Evolutionary conservation across 2,888 invertebrate genomes (phyloP).

Genomic region (Molanna angustata): DNA sequence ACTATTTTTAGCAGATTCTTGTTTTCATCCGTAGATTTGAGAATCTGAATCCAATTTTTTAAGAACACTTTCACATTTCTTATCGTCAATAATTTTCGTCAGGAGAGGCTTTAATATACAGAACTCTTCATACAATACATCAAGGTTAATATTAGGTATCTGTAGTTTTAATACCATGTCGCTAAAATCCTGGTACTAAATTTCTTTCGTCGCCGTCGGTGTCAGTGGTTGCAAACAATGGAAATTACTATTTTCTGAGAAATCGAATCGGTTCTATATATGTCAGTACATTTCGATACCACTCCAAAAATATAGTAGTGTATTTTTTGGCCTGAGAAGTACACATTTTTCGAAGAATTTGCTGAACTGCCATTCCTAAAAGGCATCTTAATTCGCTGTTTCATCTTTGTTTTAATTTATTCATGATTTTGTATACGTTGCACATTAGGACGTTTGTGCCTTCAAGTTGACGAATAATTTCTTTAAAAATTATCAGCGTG

Average conservation of each 20-base stretch:
- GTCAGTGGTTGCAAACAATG: background rate
- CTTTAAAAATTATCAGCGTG: too few relatives aligned
- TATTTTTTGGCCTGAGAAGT: conserved; percentile 8
- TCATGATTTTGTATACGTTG: too few relatives aligned
- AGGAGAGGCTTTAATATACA: background rate
- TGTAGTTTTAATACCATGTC: background rate
- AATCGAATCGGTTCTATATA: conserved; percentile 2
- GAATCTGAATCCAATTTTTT: background rate
- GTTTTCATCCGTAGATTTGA: background rate
- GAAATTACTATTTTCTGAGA: background rate
- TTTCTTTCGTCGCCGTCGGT: background rate
- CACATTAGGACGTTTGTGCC: too few relatives aligned
- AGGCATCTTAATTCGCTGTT: too few relatives aligned
- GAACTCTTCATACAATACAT: background rate
- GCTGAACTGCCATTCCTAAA: conserved; percentile 11
- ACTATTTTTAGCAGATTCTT: background rate
- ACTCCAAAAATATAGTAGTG: conserved; percentile 3
- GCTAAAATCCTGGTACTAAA: background rate
- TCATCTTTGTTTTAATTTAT: too few relatives aligned
- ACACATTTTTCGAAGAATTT: conserved; percentile 9
- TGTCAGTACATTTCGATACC: conserved; percentile 4
- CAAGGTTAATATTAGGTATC: background rate
- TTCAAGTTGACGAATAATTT: too few relatives aligned
- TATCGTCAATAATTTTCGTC: background rate
- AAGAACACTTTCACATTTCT: too few relatives aligned